These are phyloP conservation scores for Alces alces DNA, from an alignment of 2,113 vertebrate genomes.

Conservation along the genomic window DNA sequence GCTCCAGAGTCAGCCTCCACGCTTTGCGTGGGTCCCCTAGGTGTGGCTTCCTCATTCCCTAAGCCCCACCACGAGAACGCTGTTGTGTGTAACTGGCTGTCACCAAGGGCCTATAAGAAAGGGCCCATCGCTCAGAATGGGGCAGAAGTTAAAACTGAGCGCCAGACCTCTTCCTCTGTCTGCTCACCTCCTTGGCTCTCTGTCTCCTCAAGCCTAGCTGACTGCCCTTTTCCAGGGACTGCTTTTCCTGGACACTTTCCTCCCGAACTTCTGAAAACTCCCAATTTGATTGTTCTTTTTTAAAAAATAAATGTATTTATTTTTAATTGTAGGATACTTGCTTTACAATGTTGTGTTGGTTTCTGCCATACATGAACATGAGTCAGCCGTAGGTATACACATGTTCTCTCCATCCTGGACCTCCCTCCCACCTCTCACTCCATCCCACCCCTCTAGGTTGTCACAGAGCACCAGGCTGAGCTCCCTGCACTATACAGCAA, in stretches of 20 bases:
- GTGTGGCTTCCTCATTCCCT: neutral
- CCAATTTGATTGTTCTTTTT: neutral
- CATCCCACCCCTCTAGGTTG: too few species aligned
- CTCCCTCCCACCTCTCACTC: too few species aligned
- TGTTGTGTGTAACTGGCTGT: neutral
- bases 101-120: neutral
- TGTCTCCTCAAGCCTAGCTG: neutral
- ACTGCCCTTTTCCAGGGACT: neutral
- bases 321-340: too few species aligned
- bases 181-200: neutral
- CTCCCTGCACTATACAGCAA: too few species aligned
- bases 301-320: too few species aligned
- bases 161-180: neutral
- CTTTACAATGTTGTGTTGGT: too few species aligned
- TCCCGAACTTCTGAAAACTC: neutral
- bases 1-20: neutral
- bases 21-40: accelerated
- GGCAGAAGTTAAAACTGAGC: neutral
- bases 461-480: too few species aligned
- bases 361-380: too few species aligned
- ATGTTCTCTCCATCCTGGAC: too few species aligned
- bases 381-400: too few species aligned
- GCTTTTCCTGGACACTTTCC: neutral
- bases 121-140: neutral
- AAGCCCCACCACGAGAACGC: accelerated